phyloP scores from a whole-genome alignment of 2,888 invertebrate species.

The Stenolophus ochropezus region DNA sequence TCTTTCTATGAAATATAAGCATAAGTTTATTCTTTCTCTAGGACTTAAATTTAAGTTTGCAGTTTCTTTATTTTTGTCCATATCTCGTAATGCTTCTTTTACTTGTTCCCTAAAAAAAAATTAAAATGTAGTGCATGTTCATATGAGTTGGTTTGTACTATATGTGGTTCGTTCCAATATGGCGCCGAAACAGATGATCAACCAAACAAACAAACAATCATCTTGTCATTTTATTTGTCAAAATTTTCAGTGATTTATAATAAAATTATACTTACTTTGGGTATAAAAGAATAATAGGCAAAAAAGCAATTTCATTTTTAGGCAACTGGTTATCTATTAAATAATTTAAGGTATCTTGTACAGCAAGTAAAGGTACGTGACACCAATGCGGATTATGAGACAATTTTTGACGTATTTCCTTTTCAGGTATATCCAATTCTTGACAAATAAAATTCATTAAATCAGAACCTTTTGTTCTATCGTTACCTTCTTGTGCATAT shows the following conservation, averaged over 20 bases:
- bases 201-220: constrained; percentile 62
- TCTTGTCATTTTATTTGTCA: constrained; percentile 39
- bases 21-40: constrained; percentile 78
- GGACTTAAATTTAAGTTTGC: constrained; percentile 64
- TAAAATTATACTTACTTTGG: constrained; percentile 76
- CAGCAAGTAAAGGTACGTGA: constrained; percentile 77
- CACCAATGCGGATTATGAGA: constrained; percentile 80
- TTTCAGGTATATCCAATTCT: constrained; percentile 68
- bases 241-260: constrained; percentile 61
- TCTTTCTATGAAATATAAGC: constrained; percentile 83
- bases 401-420: constrained; percentile 70
- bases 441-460: constrained; percentile 71
- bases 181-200: not conserved
- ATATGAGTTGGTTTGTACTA: not conserved
- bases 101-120: constrained; percentile 67
- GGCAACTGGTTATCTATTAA: constrained; percentile 75
- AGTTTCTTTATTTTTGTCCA: constrained; percentile 63
- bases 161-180: too few species aligned
- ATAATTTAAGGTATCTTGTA: constrained; percentile 77
- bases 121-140: not conserved
- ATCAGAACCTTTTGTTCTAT: constrained; percentile 74
- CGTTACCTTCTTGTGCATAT: constrained; percentile 74
- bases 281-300: constrained; percentile 81
- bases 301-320: constrained; percentile 76
- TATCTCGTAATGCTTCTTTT: constrained; percentile 64